These are phyloP conservation scores for Microtus ochrogaster DNA, from an alignment of 2,113 vertebrate genomes.

Conservation along the genomic window DNA sequence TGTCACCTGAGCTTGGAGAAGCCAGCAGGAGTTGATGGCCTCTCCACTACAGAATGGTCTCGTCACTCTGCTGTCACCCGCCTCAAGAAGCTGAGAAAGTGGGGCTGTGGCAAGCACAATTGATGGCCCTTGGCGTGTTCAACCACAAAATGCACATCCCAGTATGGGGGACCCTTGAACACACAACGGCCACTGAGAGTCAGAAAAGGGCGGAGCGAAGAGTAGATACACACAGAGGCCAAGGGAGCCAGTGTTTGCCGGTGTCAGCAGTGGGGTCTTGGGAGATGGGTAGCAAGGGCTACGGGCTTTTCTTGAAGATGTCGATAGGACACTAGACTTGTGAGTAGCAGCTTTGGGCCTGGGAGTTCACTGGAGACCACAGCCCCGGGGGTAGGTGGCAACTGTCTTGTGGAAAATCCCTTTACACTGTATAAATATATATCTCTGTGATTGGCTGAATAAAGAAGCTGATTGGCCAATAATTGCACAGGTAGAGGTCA, in stretches of 20 bases:
- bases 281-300: rapidly evolving
- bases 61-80: rapidly evolving
- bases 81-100: rapidly evolving
- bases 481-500: no score
- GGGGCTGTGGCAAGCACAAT: rapidly evolving
- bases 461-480: no score
- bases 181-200: rapidly evolving
- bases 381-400: background rate
- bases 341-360: no score
- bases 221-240: background rate
- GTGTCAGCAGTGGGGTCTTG: background rate
- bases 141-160: background rate
- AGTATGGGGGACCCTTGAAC: no score
- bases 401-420: background rate
- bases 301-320: background rate
- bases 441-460: no score
- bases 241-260: rapidly evolving
- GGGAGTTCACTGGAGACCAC: background rate
- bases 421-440: no score
- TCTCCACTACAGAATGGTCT: background rate
- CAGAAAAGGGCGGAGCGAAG: no score
- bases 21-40: rapidly evolving
- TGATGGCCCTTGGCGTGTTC: rapidly evolving
- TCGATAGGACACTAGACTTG: rapidly evolving
- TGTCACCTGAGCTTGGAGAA: background rate